phyloP scores from a whole-genome alignment of 2,888 invertebrate genomes.

The Lysandra bellargus region DNA sequence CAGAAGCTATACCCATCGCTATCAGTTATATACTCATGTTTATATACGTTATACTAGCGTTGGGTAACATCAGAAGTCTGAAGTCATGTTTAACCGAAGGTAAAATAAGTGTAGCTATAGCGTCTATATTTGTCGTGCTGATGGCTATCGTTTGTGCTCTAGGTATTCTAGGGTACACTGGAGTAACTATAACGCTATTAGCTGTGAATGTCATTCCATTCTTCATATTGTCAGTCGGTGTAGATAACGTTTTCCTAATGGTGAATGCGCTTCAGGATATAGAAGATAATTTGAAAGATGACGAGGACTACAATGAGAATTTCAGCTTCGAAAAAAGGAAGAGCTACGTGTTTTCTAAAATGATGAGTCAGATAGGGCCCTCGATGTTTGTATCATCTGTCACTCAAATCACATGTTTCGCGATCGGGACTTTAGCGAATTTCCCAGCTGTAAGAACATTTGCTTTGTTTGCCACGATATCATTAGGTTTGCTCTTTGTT shows the following conservation, averaged over 20 bases:
- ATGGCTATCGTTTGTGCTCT: constrained; percentile 90
- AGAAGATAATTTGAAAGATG: constrained; percentile 58
- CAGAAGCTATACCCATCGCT: constrained; percentile 90
- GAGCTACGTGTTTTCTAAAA: constrained; percentile 82
- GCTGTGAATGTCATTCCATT: constrained; percentile 98
- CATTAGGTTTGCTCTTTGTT: constrained; percentile 90
- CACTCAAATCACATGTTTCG: constrained; percentile 94
- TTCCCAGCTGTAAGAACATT: constrained; percentile 97
- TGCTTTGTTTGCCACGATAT: constrained; percentile 91
- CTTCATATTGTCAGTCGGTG: constrained; percentile 95
- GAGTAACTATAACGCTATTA: constrained; percentile 90
- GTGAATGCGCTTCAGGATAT: constrained; percentile 87
- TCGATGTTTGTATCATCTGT: constrained; percentile 93
- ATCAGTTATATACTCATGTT: constrained; percentile 97
- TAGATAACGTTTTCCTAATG: constrained; percentile 98
- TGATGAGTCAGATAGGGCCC: constrained; percentile 91
- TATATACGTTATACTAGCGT: constrained; percentile 90
- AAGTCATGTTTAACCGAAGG: constrained; percentile 84
- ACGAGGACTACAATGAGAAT: constrained; percentile 62
- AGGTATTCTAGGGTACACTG: constrained; percentile 91
- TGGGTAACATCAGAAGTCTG: constrained; percentile 87
- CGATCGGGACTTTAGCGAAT: constrained; percentile 89
- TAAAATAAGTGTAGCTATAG: constrained; percentile 89
- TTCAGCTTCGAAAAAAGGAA: constrained; percentile 59
- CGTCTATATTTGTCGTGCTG: constrained; percentile 92